A percentile compares a stretch with the other conserved stretches of the same genome.
phyloP scores from a whole-genome alignment of 2,797 vertebrate species.

The Nothura maculosa region DNA sequence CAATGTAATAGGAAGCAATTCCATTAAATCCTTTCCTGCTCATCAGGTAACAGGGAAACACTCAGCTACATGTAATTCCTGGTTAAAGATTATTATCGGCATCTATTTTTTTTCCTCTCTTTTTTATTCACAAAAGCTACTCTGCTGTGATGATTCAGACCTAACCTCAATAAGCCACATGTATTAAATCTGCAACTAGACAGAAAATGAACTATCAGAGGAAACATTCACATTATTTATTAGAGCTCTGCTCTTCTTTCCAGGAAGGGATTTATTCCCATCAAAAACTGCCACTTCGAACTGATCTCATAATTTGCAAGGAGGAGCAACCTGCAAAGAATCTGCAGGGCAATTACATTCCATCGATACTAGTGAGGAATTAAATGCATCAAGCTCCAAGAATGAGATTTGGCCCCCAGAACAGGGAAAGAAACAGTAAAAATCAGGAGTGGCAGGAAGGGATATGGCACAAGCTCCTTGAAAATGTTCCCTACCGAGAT shows the following conservation, averaged over 20 bases:
- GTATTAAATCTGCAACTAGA: background rate
- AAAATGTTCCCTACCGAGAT: background rate
- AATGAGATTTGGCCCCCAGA: background rate
- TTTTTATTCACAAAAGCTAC: constrained; percentile 3
- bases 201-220: constrained; percentile 48
- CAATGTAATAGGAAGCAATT: constrained; percentile 44
- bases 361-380: background rate
- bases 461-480: background rate
- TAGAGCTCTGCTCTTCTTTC: background rate
- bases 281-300: constrained; percentile 6
- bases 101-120: background rate
- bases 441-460: background rate
- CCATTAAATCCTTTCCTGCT: background rate
- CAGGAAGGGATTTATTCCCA: background rate
- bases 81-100: background rate
- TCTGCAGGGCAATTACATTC: background rate
- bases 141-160: background rate
- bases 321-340: background rate
- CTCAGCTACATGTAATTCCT: background rate
- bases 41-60: background rate
- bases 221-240: background rate
- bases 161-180: background rate
- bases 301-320: background rate
- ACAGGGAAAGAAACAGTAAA: background rate
- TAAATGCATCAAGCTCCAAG: background rate